Percentiles rank a stretch among this genome's conserved stretches.
Conservation (phyloP, 2,113 vertebrate species). For the Antennarius striatus region DNA sequence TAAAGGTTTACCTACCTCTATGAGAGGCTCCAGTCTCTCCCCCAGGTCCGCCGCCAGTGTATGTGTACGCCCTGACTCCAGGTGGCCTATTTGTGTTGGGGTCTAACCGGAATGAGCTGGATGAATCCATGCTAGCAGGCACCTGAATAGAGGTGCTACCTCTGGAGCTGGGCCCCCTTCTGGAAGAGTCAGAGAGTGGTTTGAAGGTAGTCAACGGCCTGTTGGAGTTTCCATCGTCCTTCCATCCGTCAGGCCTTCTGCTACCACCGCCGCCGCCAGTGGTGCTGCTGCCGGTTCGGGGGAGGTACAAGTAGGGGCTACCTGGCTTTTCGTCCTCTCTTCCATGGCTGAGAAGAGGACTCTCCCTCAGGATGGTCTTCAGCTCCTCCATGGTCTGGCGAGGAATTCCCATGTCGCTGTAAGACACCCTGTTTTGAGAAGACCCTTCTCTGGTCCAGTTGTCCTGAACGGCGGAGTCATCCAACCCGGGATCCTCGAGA, state of each 20-base stretch:
- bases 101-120: slow-evolving; percentile 62
- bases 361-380: slow-evolving; percentile 78
- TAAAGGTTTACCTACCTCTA: slow-evolving; percentile 65
- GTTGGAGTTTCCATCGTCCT: slow-evolving; percentile 56
- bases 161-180: slow-evolving; percentile 54
- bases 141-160: slow-evolving; percentile 58
- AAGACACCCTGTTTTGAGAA: slow-evolving; percentile 23
- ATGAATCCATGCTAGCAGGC: slow-evolving; percentile 64
- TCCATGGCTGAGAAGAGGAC: slow-evolving; percentile 54
- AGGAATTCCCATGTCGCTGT: slow-evolving; percentile 57
- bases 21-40: slow-evolving; percentile 51
- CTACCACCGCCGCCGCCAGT: background rate
- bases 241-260: slow-evolving; percentile 50
- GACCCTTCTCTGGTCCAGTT: slow-evolving; percentile 17
- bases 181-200: slow-evolving; percentile 69
- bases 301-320: slow-evolving; percentile 51
- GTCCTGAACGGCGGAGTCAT: background rate
- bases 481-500: slow-evolving; percentile 29
- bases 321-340: slow-evolving; percentile 44
- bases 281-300: slow-evolving; percentile 18
- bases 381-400: slow-evolving; percentile 81
- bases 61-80: slow-evolving; percentile 28
- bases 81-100: slow-evolving; percentile 60
- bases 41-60: slow-evolving; percentile 43
- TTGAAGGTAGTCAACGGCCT: slow-evolving; percentile 75